Percentiles rank a stretch among this genome's conserved stretches.
phyloP scores from a whole-genome alignment of 2,888 invertebrate species.

The Microctonus brassicae region DNA sequence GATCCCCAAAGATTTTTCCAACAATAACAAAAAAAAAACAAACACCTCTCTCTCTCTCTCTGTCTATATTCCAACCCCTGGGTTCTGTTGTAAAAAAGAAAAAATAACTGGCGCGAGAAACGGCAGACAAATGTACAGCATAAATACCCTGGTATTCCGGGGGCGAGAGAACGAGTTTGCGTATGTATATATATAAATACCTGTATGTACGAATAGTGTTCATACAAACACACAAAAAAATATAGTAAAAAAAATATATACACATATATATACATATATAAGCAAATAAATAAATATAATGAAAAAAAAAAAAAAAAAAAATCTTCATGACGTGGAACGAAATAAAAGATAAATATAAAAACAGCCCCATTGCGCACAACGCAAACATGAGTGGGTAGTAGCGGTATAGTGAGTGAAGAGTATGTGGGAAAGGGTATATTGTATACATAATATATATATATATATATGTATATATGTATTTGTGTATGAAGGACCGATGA shows the following conservation, averaged over 20 bases:
- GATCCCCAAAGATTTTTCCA: conserved; percentile 28
- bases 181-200: not conserved
- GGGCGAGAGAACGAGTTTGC: not conserved
- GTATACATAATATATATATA: too few species aligned
- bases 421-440: not conserved
- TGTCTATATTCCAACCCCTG: not conserved
- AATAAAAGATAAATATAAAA: conserved; percentile 46
- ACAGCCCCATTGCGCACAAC: not conserved
- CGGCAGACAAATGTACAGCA: conserved; percentile 34
- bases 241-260: not conserved
- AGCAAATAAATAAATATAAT: conserved; percentile 6
- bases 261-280: not conserved
- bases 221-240: conserved; percentile 14
- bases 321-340: conserved; percentile 40
- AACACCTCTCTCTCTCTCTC: not conserved
- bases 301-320: too few species aligned
- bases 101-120: conserved; percentile 24
- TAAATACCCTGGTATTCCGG: conserved; percentile 26
- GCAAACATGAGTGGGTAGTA: conserved; percentile 15
- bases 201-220: not conserved
- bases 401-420: conserved; percentile 19
- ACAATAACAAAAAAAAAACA: not conserved
- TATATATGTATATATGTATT: not conserved
- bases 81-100: not conserved
- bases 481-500: conserved; percentile 44